Conservation (phyloP, 2,888 invertebrate genomes). For the Eupeodes luniger region DNA sequence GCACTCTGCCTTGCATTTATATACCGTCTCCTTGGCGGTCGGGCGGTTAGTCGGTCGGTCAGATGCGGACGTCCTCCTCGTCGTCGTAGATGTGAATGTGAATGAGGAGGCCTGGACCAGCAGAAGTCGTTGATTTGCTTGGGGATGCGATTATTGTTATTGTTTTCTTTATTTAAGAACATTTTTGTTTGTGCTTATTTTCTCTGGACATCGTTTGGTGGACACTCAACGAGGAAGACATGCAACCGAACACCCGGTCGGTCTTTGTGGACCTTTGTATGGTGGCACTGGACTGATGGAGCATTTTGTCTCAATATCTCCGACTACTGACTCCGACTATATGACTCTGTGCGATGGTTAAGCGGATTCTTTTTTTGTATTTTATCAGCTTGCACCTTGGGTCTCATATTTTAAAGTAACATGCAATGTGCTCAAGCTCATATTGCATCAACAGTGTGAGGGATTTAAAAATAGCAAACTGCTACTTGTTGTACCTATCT, state of each 20-base stretch:
- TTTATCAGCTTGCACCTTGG: constrained; percentile 45
- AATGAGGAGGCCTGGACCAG: constrained; percentile 33
- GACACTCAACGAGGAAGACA: constrained; percentile 60
- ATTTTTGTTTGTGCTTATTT: background rate
- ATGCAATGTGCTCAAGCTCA: constrained; percentile 46
- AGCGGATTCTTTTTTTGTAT: constrained; percentile 23
- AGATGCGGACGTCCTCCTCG: too few species aligned
- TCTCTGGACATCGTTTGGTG: constrained; percentile 36
- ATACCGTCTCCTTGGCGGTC: background rate
- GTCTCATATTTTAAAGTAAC: constrained; percentile 60
- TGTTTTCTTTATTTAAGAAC: constrained; percentile 51
- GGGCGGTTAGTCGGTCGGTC: background rate
- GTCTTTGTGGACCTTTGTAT: constrained; percentile 53
- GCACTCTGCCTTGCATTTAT: constrained; percentile 14
- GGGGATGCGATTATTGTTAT: constrained; percentile 71
- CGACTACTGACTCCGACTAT: background rate
- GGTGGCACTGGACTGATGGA: constrained; percentile 26
- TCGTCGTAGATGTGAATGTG: background rate
- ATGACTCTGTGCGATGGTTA: constrained; percentile 1
- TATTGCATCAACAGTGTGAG: constrained; percentile 19
- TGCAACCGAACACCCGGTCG: constrained; percentile 72
- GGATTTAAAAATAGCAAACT: constrained; percentile 36
- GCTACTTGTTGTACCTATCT: constrained; percentile 32
- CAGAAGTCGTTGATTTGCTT: constrained; percentile 64
- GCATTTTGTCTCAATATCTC: constrained; percentile 42